Conservation (phyloP, 1,140 invertebrate genomes). For the Magallana ariakensis region DNA sequence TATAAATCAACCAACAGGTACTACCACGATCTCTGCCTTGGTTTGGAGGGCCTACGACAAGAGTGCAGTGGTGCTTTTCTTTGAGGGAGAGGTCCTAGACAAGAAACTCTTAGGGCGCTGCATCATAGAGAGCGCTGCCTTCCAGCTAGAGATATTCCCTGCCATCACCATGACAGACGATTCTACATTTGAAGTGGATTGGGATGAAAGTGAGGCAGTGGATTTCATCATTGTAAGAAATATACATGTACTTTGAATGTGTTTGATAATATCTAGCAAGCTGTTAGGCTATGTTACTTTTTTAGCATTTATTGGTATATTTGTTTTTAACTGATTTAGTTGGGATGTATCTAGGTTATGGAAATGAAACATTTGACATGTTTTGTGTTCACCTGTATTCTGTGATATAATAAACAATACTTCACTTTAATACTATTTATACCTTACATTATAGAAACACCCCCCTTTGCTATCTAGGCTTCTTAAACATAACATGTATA, state of each 20-base stretch:
- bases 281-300: too few relatives aligned
- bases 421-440: too few relatives aligned
- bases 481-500: too few relatives aligned
- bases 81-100: constrained; percentile 31
- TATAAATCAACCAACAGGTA: neutral
- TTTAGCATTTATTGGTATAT: too few relatives aligned
- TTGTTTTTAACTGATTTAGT: too few relatives aligned
- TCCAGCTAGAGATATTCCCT: constrained; percentile 2
- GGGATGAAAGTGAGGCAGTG: constrained; percentile 14
- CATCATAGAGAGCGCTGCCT: constrained; percentile 19
- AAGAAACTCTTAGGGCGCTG: constrained; percentile 24
- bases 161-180: neutral
- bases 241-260: neutral
- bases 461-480: too few relatives aligned
- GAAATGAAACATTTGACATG: too few relatives aligned
- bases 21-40: neutral
- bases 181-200: neutral
- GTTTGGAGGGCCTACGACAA: constrained; percentile 2
- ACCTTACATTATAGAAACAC: too few relatives aligned
- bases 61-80: constrained; percentile 10
- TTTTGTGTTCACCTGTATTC: too few relatives aligned
- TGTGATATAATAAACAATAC: too few relatives aligned
- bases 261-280: too few relatives aligned
- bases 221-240: constrained; percentile 33
- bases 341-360: too few relatives aligned